Base-by-base conservation (phyloP, 2,888 invertebrate species). In the Morpho deidamia region DNA sequence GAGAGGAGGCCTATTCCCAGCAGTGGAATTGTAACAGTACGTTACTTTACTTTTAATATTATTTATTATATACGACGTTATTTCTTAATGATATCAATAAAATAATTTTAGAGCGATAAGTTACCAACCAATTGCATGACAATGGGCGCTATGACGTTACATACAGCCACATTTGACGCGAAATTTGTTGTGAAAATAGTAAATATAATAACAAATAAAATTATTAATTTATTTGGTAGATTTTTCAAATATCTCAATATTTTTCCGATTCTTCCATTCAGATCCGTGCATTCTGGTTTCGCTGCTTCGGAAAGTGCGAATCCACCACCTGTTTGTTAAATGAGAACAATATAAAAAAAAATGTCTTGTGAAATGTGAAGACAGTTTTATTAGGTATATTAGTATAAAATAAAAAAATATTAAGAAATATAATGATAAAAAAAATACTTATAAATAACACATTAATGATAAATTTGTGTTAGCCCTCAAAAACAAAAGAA, bases 81-180 rank as follows among this genome's bases (percentile, higher is more conserved):
- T 5, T 23, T 23, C n/a, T n/a, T n/a, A n/a, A 23, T 23, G 23
- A 2, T 23, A 23, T 23, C 1, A 23, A 39, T 7, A n/a, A 39
- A 7, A 37, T 10, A 37, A 37, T 37, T 37, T 37, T 3, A 37
- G 7, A 8, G 8, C 8, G 8, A 45, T 34, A 46, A 8, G 12
- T 12, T 33, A 50, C 72, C 71, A 68, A 85, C 86, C 75, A 85
- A 53, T 57, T 74, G 68, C 86, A 85, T 84, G 0, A 64, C 75
- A 46, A 86, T 74, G 0, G 86, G 86, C 0, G 69, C 62, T 8
- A 86, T 62, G 0, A 86, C 80, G 56, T 81, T 84, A 48, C 76
- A 76, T 0, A 84, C 76, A 2, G 83, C 87, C 1, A 86, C 80
- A 53, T 84, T 87, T 0, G 87, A 81, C 0, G 86, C 85, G 47